Evolutionary conservation across 2,888 invertebrate genomes (phyloP), one percentile per base, ranked within the genome.

Genomic region (Perizoma affinitatum): DNA sequence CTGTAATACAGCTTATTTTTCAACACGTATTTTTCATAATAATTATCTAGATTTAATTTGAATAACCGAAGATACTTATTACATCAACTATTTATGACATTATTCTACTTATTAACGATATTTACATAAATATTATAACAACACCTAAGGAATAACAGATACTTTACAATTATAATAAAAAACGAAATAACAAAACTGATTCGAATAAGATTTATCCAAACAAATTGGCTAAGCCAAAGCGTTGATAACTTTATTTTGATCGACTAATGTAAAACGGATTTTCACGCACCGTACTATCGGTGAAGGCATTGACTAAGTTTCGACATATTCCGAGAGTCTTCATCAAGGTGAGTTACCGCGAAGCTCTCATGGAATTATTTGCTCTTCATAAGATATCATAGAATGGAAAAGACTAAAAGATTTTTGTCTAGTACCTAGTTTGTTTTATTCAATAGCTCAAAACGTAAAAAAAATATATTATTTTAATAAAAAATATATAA

Each of bases 41-140:
- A 59, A 49, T 61, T 65, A 64, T 57, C 52, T 65, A 61, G 33
- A 45, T 45, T 41, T 35, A 53, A n/a, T 9, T 35, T 48, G n/a
- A 53, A 53, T 53, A 70, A 80, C 69, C 70, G 74, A 78, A 72
- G 66, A 48, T 74, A 22, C 22, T 22, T 22, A 69, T 71, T 75
- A 68, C 69, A 65, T 72, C 65, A 63, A 67, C 44, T 54, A 54
- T 10, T 53, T 64, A 76, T 79, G 70, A 74, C 86, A 83, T 78
- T 84, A 83, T 85, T 56, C 80, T 86, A 89, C 83, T 84, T 87
- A 86, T 47, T 78, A 73, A 73, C 75, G 38, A 74, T 91, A 90
- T 91, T 82, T 90, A 91, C 90, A 91, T 81, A 86, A 87, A 89
- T 89, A 90, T 87, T 90, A 90, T 73, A 92, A 91, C 90, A 86